These are phyloP conservation scores for Copidosoma aretas DNA, from an alignment of 2,888 invertebrate species.

Conservation along the genomic window DNA sequence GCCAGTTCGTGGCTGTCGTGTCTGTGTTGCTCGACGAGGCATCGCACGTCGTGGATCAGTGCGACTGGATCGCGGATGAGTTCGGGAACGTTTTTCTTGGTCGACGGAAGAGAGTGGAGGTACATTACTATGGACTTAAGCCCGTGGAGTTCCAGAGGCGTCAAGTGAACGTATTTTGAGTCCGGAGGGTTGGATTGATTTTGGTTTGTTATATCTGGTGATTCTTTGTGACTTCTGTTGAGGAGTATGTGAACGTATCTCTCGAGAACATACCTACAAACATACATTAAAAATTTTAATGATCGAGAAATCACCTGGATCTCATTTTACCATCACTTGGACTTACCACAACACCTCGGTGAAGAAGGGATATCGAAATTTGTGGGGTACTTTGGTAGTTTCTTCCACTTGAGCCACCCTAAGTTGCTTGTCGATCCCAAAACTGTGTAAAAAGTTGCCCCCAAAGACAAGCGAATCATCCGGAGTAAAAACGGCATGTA, in stretches of 20 bases:
- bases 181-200: conserved; percentile 60
- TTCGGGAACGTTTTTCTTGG: conserved; percentile 91
- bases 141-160: conserved; percentile 80
- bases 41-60: conserved; percentile 86
- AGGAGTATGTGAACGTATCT: conserved; percentile 88
- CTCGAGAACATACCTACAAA: conserved; percentile 80
- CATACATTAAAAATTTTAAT: background rate
- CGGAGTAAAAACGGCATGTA: conserved; percentile 97
- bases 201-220: conserved; percentile 45
- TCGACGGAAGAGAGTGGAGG: conserved; percentile 85
- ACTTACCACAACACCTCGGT: conserved; percentile 91
- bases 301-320: conserved; percentile 1
- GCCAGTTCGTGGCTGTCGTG: conserved; percentile 85
- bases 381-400: conserved; percentile 92
- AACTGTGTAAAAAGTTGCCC: conserved; percentile 96
- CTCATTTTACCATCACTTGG: conserved; percentile 15
- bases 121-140: conserved; percentile 90
- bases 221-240: conserved; percentile 79
- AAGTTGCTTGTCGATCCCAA: conserved; percentile 94
- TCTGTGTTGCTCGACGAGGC: conserved; percentile 85
- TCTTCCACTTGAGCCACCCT: conserved; percentile 96
- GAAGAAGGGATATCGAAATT: conserved; percentile 98
- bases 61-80: conserved; percentile 88
- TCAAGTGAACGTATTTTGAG: conserved; percentile 75
- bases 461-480: conserved; percentile 96